phyloP scores from a whole-genome alignment of 2,113 vertebrate species.

The Tragulus kanchil region DNA sequence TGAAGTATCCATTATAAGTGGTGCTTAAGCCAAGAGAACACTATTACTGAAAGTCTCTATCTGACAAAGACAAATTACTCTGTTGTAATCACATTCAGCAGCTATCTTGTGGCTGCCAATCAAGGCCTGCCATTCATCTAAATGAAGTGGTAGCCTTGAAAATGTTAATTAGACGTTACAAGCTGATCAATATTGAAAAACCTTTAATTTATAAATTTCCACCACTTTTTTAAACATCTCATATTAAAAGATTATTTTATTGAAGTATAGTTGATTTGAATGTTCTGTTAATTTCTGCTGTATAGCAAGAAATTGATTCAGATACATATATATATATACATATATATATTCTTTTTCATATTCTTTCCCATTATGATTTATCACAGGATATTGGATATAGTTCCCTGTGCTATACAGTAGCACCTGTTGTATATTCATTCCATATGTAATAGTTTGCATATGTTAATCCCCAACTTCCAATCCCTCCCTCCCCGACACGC shows the following conservation, averaged over 20 bases:
- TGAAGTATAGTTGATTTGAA: not conserved
- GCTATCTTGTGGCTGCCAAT: slow-evolving; percentile 83
- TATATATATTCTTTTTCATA: not conserved
- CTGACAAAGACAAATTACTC: slow-evolving; percentile 88
- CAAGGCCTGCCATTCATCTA: slow-evolving; percentile 86
- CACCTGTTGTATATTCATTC: not conserved
- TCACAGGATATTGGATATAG: not conserved
- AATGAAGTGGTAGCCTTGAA: slow-evolving; percentile 86
- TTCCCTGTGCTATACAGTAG: not conserved
- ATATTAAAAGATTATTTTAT: not conserved
- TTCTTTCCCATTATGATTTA: not conserved
- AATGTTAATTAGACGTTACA: slow-evolving; percentile 87
- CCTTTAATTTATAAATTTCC: slow-evolving; percentile 86
- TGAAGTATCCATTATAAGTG: slow-evolving; percentile 86
- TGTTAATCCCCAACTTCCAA: too few species aligned
- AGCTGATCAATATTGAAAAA: slow-evolving; percentile 85
- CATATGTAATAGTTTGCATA: not conserved
- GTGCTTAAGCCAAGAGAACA: slow-evolving; percentile 87
- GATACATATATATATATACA: not conserved
- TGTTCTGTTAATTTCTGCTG: not conserved
- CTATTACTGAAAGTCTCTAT: slow-evolving; percentile 84
- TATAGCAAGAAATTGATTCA: not conserved
- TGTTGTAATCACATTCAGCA: slow-evolving; percentile 86
- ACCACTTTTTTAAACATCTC: slow-evolving; percentile 83
- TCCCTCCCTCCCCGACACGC: too few species aligned